phyloP scores from a whole-genome alignment of 2,888 invertebrate genomes.

The Lepeophtheirus nordmannii region DNA sequence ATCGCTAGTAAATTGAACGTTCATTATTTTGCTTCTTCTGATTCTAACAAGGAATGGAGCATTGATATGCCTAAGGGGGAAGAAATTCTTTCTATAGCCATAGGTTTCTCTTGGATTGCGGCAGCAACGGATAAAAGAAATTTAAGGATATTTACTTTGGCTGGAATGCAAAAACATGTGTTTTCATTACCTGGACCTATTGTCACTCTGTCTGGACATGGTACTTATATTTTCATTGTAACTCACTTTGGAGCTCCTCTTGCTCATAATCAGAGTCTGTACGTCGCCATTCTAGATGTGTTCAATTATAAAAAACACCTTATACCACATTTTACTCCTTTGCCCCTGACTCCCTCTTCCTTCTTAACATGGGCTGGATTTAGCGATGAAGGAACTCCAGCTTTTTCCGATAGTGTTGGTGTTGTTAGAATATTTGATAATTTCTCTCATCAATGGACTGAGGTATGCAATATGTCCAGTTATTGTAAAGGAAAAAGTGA shows the following conservation, averaged over 20 bases:
- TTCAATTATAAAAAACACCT: constrained; percentile 18
- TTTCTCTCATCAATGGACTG: constrained; percentile 52
- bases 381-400: constrained; percentile 63
- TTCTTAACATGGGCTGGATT: constrained; percentile 61
- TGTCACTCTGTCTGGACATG: constrained; percentile 49
- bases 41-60: constrained; percentile 21
- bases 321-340: constrained; percentile 28
- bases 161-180: constrained; percentile 70
- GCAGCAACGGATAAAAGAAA: constrained; percentile 57
- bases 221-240: constrained; percentile 46
- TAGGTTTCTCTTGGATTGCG: constrained; percentile 57
- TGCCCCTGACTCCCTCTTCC: constrained; percentile 52
- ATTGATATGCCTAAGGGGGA: constrained; percentile 53
- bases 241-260: constrained; percentile 44
- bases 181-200: constrained; percentile 56
- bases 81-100: constrained; percentile 50
- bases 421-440: constrained; percentile 54
- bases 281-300: constrained; percentile 24
- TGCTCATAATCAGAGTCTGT: constrained; percentile 27
- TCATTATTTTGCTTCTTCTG: constrained; percentile 20
- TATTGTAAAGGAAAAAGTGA: constrained; percentile 57
- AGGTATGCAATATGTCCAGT: constrained; percentile 54
- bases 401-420: constrained; percentile 58
- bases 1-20: constrained; percentile 42
- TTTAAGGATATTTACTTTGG: constrained; percentile 63